These are phyloP conservation scores for Cyrtodaria siliqua DNA, from an alignment of 2,888 invertebrate species.

Conservation along the genomic window DNA sequence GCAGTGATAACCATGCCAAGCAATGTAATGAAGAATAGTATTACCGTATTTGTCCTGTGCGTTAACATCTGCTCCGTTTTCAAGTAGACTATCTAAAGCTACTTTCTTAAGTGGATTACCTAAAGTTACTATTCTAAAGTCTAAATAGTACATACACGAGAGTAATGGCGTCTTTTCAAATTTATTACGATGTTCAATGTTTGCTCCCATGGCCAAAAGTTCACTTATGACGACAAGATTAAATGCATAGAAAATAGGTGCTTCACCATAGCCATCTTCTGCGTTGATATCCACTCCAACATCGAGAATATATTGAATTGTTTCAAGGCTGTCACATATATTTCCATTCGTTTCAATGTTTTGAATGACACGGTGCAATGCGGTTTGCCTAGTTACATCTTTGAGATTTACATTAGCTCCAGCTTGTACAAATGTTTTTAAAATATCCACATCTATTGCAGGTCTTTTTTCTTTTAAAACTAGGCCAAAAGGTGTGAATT, in stretches of 20 bases:
- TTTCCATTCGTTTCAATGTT: too few relatives aligned
- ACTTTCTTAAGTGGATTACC: too few relatives aligned
- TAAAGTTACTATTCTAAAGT: too few relatives aligned
- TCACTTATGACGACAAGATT: background rate
- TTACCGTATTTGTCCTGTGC: background rate
- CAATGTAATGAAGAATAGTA: constrained; percentile 5
- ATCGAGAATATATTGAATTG: background rate
- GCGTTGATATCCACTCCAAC: constrained; percentile 11
- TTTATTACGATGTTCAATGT: background rate
- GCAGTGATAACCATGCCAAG: too few relatives aligned
- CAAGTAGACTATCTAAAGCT: background rate
- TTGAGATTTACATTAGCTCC: background rate
- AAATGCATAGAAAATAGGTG: constrained; percentile 4
- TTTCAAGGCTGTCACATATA: too few relatives aligned
- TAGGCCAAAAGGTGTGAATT: background rate
- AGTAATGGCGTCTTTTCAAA: constrained; percentile 10
- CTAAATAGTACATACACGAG: background rate
- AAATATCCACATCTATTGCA: background rate
- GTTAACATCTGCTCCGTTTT: constrained; percentile 4
- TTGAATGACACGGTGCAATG: background rate
- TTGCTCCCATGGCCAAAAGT: background rate
- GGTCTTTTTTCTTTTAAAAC: background rate
- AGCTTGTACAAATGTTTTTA: background rate
- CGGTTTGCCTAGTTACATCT: background rate
- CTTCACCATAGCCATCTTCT: background rate